Evolutionary conservation across 2,888 invertebrate species (phyloP).

Genomic region (Microctonus hyperodae): DNA sequence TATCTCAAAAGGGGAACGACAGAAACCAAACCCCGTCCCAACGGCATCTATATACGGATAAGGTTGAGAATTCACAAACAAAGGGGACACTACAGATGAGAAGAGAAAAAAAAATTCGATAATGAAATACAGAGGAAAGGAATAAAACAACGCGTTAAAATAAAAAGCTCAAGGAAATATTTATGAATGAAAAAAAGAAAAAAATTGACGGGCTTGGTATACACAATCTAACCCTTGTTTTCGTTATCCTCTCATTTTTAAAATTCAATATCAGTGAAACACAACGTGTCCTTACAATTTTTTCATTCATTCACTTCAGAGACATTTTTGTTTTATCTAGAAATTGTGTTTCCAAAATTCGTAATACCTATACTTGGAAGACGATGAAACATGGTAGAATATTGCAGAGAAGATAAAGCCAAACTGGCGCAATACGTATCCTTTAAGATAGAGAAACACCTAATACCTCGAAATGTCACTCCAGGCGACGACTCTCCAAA

Average conservation of each 20-base stretch:
- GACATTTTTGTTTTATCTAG: background rate
- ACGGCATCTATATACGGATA: constrained; percentile 17
- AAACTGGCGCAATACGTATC: constrained; percentile 36
- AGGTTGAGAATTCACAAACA: constrained; percentile 24
- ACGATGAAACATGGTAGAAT: constrained; percentile 34
- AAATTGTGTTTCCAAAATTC: constrained; percentile 28
- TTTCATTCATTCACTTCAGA: background rate
- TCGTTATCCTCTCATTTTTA: constrained; percentile 31
- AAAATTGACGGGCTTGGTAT: constrained; percentile 9
- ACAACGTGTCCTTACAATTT: constrained; percentile 36
- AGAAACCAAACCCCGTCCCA: constrained; percentile 2
- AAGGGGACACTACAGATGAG: background rate
- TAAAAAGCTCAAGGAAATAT: constrained; percentile 10
- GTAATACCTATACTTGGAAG: constrained; percentile 9
- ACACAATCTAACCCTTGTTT: background rate
- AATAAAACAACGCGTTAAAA: background rate
- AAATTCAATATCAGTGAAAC: constrained; percentile 56
- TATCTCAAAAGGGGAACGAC: constrained; percentile 23
- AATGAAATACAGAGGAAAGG: background rate
- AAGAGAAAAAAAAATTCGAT: background rate
- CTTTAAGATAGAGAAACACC: constrained; percentile 16
- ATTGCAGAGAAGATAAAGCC: constrained; percentile 47
- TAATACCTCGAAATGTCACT: background rate
- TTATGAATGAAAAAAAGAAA: constrained; percentile 22
- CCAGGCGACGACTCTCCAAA: constrained; percentile 32